Evolutionary conservation across 2,797 vertebrate species (phyloP).

Genomic region (Babyrousa celebensis): DNA sequence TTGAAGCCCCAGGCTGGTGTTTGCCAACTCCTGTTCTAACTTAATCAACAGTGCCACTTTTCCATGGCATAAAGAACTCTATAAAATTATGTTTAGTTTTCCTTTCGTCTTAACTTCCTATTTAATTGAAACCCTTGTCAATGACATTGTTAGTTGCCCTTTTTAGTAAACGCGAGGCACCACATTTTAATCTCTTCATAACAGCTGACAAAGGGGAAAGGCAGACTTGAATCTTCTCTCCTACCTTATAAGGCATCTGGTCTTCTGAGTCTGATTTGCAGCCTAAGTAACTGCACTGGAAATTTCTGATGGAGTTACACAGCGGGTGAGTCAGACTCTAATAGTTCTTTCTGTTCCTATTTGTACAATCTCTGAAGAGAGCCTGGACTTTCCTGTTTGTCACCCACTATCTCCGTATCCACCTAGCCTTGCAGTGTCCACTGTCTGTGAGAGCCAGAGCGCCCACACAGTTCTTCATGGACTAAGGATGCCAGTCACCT

Average conservation of each 20-base stretch:
- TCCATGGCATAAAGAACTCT: background rate
- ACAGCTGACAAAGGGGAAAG: background rate
- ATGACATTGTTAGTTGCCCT: background rate
- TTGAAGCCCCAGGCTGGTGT: too few relatives aligned
- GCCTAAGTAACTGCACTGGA: background rate
- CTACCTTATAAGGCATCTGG: background rate
- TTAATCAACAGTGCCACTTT: background rate
- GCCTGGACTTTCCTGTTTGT: background rate
- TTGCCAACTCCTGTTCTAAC: background rate
- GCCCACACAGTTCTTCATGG: background rate
- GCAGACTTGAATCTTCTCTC: background rate
- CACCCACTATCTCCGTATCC: background rate
- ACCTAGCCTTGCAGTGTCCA: background rate
- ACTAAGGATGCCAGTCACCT: background rate
- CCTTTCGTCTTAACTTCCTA: background rate
- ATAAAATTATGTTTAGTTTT: background rate
- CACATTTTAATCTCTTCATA: constrained; percentile 17
- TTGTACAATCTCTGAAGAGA: background rate
- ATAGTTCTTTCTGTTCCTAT: constrained; percentile 7
- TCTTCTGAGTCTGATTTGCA: background rate
- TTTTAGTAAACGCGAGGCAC: background rate
- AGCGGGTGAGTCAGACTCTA: background rate
- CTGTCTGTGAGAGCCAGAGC: background rate
- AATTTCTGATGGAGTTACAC: background rate
- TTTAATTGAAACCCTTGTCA: constrained; percentile 36